Percentiles rank a stretch among this genome's conserved stretches.
Conservation (phyloP, 2,888 invertebrate species). For the Melieria omissa region DNA sequence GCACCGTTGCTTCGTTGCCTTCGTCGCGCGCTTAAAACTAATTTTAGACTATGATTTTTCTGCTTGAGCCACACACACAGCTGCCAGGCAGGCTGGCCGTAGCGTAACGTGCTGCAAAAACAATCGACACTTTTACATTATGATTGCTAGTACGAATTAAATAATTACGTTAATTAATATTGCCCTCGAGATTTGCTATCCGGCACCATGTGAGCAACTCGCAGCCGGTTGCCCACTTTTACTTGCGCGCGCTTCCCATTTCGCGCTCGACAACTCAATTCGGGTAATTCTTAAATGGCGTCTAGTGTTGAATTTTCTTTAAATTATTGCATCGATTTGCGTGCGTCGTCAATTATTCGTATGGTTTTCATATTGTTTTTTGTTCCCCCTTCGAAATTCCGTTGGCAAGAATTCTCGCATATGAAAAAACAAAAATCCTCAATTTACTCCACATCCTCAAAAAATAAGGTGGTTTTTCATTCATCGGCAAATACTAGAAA, state of each 20-base stretch:
- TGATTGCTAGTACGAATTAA: constrained; percentile 14
- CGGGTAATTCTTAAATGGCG: constrained; percentile 35
- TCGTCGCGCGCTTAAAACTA: constrained; percentile 24
- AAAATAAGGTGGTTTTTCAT: constrained; percentile 24
- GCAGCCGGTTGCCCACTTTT: constrained; percentile 18
- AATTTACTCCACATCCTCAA: not conserved
- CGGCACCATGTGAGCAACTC: constrained; percentile 52
- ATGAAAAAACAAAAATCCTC: not conserved
- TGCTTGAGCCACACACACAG: not conserved
- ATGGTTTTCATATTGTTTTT: too few species aligned
- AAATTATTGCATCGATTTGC: constrained; percentile 8
- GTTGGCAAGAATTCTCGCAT: constrained; percentile 22
- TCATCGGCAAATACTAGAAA: too few species aligned
- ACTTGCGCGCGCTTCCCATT: constrained; percentile 20
- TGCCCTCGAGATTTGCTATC: constrained; percentile 51
- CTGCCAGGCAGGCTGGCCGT: not conserved
- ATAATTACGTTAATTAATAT: constrained; percentile 42
- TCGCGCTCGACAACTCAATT: constrained; percentile 22
- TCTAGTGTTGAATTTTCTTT: constrained; percentile 17
- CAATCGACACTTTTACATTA: not conserved
- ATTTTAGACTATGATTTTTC: constrained; percentile 22
- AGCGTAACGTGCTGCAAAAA: not conserved
- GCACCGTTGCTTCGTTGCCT: not conserved
- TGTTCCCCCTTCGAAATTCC: too few species aligned
- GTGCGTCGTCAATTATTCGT: too few species aligned